A percentile compares a stretch with the other conserved stretches of the same genome.
phyloP scores from a whole-genome alignment of 2,797 vertebrate species.

The Craterocephalus amniculus region DNA sequence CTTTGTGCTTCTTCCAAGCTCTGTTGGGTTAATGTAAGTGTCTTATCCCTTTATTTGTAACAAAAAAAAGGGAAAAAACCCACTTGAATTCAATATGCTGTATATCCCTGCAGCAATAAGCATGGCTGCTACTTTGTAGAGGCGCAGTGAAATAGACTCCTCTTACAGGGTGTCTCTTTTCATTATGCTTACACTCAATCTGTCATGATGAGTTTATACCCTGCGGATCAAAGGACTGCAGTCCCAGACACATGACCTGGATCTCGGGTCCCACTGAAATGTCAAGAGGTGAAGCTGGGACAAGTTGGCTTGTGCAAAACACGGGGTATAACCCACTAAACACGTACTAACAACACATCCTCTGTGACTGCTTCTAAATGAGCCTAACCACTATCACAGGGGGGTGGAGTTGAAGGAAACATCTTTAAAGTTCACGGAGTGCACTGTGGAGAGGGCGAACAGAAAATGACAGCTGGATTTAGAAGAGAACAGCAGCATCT shows the following conservation, averaged over 20 bases:
- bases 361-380: slow-evolving; percentile 59
- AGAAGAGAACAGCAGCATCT: slow-evolving; percentile 16
- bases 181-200: slow-evolving; percentile 72
- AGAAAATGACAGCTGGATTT: slow-evolving; percentile 33
- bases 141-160: slow-evolving; percentile 46
- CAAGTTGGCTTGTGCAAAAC: slow-evolving; percentile 48
- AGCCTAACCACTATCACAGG: slow-evolving; percentile 34
- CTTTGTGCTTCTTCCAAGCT: slow-evolving; percentile 28
- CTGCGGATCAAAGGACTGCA: slow-evolving; percentile 70
- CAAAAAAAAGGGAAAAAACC: slow-evolving; percentile 59
- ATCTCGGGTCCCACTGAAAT: slow-evolving; percentile 75
- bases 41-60: slow-evolving; percentile 42
- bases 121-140: slow-evolving; percentile 54
- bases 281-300: slow-evolving; percentile 77
- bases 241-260: slow-evolving; percentile 75
- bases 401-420: slow-evolving; percentile 6
- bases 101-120: slow-evolving; percentile 55
- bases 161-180: slow-evolving; percentile 70
- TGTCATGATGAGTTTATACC: slow-evolving; percentile 67
- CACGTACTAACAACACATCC: slow-evolving; percentile 71
- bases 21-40: slow-evolving; percentile 16
- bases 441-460: slow-evolving; percentile 31
- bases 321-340: slow-evolving; percentile 66
- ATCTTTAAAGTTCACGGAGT: slow-evolving; percentile 61
- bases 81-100: slow-evolving; percentile 55